These are phyloP conservation scores for Plecotus auritus DNA, from an alignment of 2,113 vertebrate genomes.

Conservation along the genomic window DNA sequence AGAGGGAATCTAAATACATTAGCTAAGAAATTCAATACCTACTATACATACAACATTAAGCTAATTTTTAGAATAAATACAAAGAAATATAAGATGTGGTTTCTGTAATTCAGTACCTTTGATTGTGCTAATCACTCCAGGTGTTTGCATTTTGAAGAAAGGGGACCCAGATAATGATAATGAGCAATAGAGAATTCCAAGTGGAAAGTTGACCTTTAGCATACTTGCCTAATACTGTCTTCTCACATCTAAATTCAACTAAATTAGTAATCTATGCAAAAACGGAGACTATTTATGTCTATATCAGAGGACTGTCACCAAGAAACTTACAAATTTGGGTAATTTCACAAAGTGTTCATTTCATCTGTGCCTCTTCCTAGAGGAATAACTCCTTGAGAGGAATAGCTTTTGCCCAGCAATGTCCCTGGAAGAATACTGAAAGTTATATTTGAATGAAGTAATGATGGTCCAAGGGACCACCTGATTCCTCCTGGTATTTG, in stretches of 20 bases:
- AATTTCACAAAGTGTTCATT: background rate
- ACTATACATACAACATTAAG: background rate
- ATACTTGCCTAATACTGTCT: background rate
- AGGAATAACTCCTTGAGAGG: background rate
- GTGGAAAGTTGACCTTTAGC: background rate
- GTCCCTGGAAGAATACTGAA: background rate
- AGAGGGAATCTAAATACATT: background rate
- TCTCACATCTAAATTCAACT: background rate
- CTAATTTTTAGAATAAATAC: background rate
- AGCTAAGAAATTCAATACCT: background rate
- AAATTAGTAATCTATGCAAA: background rate
- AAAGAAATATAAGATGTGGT: background rate
- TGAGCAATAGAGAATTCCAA: background rate
- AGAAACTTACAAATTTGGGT: background rate
- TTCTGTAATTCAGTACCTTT: background rate
- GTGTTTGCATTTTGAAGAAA: background rate
- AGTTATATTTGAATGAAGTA: background rate
- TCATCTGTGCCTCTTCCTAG: background rate
- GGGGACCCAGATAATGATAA: background rate
- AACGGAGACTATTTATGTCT: background rate
- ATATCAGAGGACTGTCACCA: background rate
- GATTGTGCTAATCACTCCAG: background rate
- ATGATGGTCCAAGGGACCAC: background rate
- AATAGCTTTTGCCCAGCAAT: background rate
- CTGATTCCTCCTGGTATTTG: background rate